Evolutionary conservation across 53 echinoderm and acorn worm species (phyloP), one percentile per base, ranked within the genome.

Genomic region (Astropecten irregularis): DNA sequence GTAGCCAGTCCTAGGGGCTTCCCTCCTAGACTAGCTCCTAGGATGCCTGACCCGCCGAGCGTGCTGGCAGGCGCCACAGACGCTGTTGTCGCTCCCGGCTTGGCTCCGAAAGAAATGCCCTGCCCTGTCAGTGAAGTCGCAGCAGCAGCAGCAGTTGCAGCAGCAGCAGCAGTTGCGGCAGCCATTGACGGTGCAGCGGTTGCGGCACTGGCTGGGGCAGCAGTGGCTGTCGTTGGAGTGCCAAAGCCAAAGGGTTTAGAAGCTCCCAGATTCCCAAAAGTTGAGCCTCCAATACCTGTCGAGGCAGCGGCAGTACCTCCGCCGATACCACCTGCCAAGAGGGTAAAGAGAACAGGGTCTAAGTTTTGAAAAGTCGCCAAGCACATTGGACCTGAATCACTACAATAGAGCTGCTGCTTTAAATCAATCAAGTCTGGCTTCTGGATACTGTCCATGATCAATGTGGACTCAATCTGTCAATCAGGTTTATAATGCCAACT

Each of bases 191-290:
- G 14, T 60, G 62, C 3, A 27, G 84, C 56, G 26, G 73, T 22
- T 61, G 65, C 26, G 47, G 57, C 60, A 19, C 21, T 23, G 28
- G 77, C 26, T 2, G 77, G 0, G 29, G 57, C 31, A 4, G 61
- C 64, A 20, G 81, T 57, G 23, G 87, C 33, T 44, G 76, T 9
- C 21, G 49, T 5, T 19, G 66, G 49, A 26, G 85, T n/a, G 6
- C 60, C 60, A 3, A 73, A 73, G 34, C 60, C 29, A 46, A 18
- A 0, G 29, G 77, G 10, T 29, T 60, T 60, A 18, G 55, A 3
- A 19, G 38, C 42, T 5, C 77, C 61, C 10, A 61, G 25, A 49
- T 47, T 42, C 7, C 39, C 68, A 1, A 68, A 34, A 42, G 2
- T 58, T 29, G 53, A 19, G 3, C 64, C 64, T 10, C 59, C 27